A percentile compares a stretch with the other conserved stretches of the same genome.
Evolutionary conservation across 2,113 vertebrate genomes (phyloP).

Genomic region (Burhinus oedicnemus): DNA sequence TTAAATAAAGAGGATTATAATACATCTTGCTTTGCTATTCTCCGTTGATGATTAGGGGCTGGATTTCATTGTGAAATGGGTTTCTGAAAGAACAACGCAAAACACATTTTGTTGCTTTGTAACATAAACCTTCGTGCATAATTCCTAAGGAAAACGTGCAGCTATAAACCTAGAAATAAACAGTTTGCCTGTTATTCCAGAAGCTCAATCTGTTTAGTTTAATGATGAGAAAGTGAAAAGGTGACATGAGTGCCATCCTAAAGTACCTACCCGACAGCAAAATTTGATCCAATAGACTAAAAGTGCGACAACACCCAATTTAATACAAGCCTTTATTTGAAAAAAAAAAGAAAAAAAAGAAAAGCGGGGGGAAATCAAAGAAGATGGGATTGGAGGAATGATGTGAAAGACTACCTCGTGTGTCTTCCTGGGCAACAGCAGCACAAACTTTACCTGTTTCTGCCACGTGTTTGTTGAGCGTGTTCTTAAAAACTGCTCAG

Average conservation of each 20-base stretch:
- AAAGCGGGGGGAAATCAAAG: not conserved
- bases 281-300: not conserved
- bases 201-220: not conserved
- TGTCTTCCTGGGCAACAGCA: accelerated
- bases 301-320: not conserved
- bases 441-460: not conserved
- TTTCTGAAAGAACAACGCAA: not conserved
- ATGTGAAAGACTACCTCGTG: not conserved
- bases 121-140: not conserved
- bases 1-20: not conserved
- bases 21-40: not conserved
- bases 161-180: not conserved
- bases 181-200: not conserved
- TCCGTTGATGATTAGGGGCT: not conserved
- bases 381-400: not conserved
- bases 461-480: not conserved
- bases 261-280: not conserved
- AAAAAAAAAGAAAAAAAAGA: not conserved
- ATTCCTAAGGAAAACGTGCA: not conserved
- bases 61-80: not conserved
- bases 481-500: not conserved
- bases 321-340: not conserved
- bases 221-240: not conserved
- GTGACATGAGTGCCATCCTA: not conserved
- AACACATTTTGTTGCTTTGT: not conserved